A percentile compares a stretch with the other conserved stretches of the same genome.
These are phyloP conservation scores for Hyla sarda DNA, from an alignment of 2,113 vertebrate species.

Conservation along the genomic window DNA sequence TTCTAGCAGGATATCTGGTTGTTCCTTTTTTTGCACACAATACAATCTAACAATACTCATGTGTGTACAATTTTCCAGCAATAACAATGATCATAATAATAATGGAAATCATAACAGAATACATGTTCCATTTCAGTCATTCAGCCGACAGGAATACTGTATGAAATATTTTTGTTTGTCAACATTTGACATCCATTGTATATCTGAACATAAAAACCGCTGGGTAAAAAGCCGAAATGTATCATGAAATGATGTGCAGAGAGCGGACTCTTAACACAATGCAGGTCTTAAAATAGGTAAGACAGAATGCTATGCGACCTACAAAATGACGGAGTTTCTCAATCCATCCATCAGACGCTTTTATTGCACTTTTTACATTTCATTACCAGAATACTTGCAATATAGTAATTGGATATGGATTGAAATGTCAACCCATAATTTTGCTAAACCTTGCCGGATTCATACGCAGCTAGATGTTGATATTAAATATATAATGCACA, in stretches of 20 bases:
- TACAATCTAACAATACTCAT: not conserved
- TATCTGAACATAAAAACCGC: not conserved
- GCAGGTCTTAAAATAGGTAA: not conserved
- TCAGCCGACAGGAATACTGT: not conserved
- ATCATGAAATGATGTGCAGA: not conserved
- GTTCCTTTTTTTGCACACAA: not conserved
- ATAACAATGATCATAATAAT: not conserved
- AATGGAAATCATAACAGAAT: not conserved
- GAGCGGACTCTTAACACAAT: not conserved
- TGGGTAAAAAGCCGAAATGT: not conserved
- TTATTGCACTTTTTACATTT: conserved; percentile 3
- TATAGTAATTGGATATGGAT: conserved; percentile 33
- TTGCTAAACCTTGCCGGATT: not conserved
- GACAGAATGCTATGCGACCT: conserved; percentile 15
- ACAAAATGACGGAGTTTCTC: not conserved
- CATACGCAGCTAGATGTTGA: not conserved
- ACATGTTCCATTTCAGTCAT: not conserved
- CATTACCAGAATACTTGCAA: conserved; percentile 1
- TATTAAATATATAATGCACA: too few species aligned
- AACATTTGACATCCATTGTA: not conserved
- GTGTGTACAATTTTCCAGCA: not conserved
- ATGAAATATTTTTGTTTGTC: too few species aligned
- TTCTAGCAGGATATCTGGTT: too few species aligned
- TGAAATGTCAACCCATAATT: conserved; percentile 33
- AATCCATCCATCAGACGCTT: not conserved